A percentile compares a stretch with the other conserved stretches of the same genome.
Evolutionary conservation across 2,888 invertebrate genomes (phyloP).

Genomic region (Cataglyphis rosenhaueri): DNA sequence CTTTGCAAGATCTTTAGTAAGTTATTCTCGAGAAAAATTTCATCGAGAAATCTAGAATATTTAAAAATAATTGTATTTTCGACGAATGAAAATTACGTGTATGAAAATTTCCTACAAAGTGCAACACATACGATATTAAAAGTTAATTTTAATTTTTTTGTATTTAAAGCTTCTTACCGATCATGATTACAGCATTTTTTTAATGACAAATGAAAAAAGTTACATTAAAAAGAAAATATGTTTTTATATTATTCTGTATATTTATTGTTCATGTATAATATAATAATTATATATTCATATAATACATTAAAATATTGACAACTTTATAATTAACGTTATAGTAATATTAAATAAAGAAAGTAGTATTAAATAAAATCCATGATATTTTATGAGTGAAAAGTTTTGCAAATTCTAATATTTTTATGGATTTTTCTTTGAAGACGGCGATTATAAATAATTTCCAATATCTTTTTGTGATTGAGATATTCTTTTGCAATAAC

Average conservation of each 20-base stretch:
- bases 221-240: too few species aligned
- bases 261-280: too few species aligned
- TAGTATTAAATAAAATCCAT: neutral
- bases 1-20: conserved; percentile 3
- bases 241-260: too few species aligned
- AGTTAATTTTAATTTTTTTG: neutral
- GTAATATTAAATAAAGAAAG: too few species aligned
- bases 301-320: neutral
- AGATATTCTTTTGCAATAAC: neutral
- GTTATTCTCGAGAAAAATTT: neutral
- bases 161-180: neutral
- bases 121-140: neutral
- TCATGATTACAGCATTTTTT: too few species aligned
- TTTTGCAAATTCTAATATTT: neutral
- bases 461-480: neutral
- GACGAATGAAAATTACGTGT: neutral
- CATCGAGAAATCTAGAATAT: neutral
- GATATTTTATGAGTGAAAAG: neutral
- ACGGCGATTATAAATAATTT: neutral
- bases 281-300: neutral
- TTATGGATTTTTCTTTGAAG: neutral
- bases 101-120: neutral
- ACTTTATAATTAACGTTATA: neutral
- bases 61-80: neutral
- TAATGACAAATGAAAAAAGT: too few species aligned